Evolutionary conservation across 2,113 vertebrate genomes (phyloP).

Genomic region (Aphelocoma coerulescens): DNA sequence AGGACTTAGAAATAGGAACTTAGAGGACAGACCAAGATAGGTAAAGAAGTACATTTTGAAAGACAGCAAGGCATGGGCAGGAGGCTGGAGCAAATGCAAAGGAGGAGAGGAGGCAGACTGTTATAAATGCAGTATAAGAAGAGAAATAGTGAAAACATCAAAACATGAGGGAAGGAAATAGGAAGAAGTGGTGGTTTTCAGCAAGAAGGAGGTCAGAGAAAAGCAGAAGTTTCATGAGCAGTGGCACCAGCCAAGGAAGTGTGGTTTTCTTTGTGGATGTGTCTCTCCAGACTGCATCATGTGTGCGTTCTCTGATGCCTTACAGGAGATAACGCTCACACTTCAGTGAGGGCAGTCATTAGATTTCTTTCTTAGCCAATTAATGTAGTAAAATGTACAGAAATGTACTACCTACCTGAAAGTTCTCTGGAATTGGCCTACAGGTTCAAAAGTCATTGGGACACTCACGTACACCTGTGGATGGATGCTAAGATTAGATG

Average conservation of each 20-base stretch:
- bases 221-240: background rate
- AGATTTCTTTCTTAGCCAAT: background rate
- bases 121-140: background rate
- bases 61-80: background rate
- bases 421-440: background rate
- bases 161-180: background rate
- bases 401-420: background rate
- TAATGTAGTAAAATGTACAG: background rate
- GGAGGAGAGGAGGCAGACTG: background rate
- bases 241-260: background rate
- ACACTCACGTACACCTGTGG: background rate
- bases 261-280: background rate
- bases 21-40: background rate
- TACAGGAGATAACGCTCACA: background rate
- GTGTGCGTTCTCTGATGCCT: background rate
- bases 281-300: background rate
- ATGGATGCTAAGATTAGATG: background rate
- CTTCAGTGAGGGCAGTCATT: background rate
- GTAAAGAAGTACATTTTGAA: background rate
- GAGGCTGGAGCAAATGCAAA: background rate
- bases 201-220: background rate
- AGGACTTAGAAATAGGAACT: background rate
- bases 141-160: background rate
- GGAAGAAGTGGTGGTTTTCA: background rate
- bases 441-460: background rate